phyloP scores from a whole-genome alignment of 1,140 invertebrate genomes.

The Teleogryllus occipitalis region DNA sequence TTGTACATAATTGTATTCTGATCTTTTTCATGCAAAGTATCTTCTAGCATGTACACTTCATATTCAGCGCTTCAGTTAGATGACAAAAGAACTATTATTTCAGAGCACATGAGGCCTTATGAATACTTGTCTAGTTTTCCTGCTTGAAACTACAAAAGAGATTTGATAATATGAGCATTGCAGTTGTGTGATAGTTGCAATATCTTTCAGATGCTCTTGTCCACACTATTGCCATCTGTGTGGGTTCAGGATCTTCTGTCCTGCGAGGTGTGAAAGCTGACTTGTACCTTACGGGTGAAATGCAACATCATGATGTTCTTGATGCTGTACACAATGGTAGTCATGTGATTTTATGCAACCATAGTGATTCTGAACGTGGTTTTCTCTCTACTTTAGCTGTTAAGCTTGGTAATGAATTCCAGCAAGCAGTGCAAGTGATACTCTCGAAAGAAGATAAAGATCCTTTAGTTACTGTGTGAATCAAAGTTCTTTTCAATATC shows the following conservation, averaged over 20 bases:
- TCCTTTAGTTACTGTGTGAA: conserved; percentile 49
- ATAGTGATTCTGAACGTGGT: conserved; percentile 90
- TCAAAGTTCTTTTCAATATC: not conserved
- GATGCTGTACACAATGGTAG: conserved; percentile 68
- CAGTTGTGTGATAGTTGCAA: no score
- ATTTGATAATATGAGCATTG: no score
- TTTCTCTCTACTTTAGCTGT: conserved; percentile 57
- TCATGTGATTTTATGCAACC: conserved; percentile 83
- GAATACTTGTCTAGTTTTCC: no score
- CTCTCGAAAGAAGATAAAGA: conserved; percentile 68
- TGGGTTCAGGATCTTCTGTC: conserved; percentile 76
- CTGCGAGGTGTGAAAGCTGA: conserved; percentile 63
- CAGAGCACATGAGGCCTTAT: no score
- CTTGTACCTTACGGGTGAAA: conserved; percentile 86
- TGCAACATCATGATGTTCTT: conserved; percentile 92
- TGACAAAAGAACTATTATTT: no score
- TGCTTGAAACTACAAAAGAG: no score
- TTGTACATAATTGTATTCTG: no score
- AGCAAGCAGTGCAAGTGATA: conserved; percentile 51
- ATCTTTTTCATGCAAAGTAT: no score
- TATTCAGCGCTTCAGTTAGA: no score
- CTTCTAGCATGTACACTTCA: no score
- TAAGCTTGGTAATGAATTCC: conserved; percentile 41
- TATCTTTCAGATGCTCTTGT: conserved; percentile 35
- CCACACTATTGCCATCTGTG: conserved; percentile 68